These are phyloP conservation scores for Heliconius aoede DNA, from an alignment of 2,888 invertebrate species.

Conservation along the genomic window DNA sequence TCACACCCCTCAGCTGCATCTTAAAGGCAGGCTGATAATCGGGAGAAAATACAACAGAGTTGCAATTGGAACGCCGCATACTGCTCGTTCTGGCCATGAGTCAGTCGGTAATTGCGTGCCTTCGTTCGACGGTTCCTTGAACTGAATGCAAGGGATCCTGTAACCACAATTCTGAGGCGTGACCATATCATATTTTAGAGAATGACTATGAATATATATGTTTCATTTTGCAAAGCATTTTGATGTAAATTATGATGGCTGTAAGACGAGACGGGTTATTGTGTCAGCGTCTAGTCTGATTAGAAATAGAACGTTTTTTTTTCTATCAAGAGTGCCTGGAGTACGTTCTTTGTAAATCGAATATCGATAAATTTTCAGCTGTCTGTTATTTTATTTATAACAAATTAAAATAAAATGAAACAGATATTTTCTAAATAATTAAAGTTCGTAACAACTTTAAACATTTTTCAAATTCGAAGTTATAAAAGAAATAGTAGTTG, in stretches of 20 bases:
- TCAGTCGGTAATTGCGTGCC: constrained; percentile 73
- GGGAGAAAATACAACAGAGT: constrained; percentile 79
- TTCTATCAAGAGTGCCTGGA: constrained; percentile 7
- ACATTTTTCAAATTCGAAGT: too few species aligned
- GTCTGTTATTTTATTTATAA: not conserved
- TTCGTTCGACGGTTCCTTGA: constrained; percentile 64
- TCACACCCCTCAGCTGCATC: constrained; percentile 70
- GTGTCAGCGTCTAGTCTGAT: constrained; percentile 46
- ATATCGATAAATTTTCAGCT: not conserved
- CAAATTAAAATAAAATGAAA: not conserved
- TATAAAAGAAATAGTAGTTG: not conserved
- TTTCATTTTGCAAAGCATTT: too few species aligned
- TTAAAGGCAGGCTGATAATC: constrained; percentile 78
- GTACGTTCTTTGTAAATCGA: constrained; percentile 17
- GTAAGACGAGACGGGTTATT: constrained; percentile 52
- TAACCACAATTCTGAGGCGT: constrained; percentile 49
- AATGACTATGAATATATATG: constrained; percentile 64
- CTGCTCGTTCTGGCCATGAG: constrained; percentile 74
- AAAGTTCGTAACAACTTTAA: not conserved
- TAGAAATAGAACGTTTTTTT: constrained; percentile 26
- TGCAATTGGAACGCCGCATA: constrained; percentile 79
- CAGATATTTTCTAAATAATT: not conserved
- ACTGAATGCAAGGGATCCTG: constrained; percentile 46
- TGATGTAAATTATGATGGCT: constrained; percentile 60
- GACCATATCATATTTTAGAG: constrained; percentile 55